Evolutionary conservation across 2,888 invertebrate genomes (phyloP), one percentile per base, ranked within the genome.

Genomic region (Cancer borealis): DNA sequence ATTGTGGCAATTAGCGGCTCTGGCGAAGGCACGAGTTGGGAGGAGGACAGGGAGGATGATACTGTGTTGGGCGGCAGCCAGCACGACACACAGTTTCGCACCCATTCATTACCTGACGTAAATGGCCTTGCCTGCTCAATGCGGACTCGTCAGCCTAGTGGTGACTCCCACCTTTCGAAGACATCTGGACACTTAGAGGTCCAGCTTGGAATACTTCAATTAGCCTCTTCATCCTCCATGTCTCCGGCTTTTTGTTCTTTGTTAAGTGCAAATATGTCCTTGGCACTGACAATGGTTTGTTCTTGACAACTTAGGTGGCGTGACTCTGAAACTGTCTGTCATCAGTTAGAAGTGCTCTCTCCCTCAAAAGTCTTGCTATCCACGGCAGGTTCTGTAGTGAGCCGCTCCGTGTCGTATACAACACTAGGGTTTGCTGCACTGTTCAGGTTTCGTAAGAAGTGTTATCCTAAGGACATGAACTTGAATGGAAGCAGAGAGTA

Each of bases 101-200:
- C 84, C 66, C 84, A 84, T 84, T 84, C 84, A 84, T 79, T 84
- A 84, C 66, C 66, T 66, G 66, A 5, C 66, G 66, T 66, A n/a
- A 30, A 10, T 14, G 14, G 14, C 30, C 39, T 12, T 84, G 3
- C 84, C 39, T 84, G 84, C 84, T 84, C 30, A 3, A 3, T 39
- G 84, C 14, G 2, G 30, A 84, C 14, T 39, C 8, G 26, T 84
- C 8, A 79, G 79, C 10, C 84, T 84, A 12, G 84, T 5, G 39
- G 0, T 3, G 84, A 39, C 10, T 17, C 39, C 21, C 21, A 21
- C 21, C 21, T 21, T 21, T 66, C 3, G 1, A 0, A 66, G 17
- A 66, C 66, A 66, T 21, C 66, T 21, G 39, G 30, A 73, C 39
- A 39, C 84, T 39, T 39, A 10, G 1, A 84, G 12, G 10, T 73